phyloP scores from a whole-genome alignment of 2,113 vertebrate genomes.

The Tyrannus savana region DNA sequence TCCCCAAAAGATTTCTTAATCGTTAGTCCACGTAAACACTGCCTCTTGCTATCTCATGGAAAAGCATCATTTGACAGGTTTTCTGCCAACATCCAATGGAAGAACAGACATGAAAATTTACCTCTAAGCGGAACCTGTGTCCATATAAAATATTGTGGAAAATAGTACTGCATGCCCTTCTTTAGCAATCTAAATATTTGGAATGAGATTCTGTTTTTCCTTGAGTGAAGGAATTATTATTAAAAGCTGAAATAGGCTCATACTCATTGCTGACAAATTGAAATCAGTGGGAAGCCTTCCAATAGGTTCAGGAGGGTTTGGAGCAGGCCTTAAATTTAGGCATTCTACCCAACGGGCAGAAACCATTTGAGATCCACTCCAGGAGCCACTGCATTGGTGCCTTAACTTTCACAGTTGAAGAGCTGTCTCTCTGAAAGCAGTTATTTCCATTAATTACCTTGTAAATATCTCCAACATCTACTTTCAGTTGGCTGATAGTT shows the following conservation, averaged over 20 bases:
- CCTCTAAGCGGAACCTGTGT: neutral
- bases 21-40: neutral
- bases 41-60: neutral
- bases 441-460: neutral
- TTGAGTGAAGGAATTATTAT: neutral
- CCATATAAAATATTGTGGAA: conserved; percentile 17
- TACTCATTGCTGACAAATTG: neutral
- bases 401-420: neutral
- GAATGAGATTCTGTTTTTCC: conserved; percentile 3
- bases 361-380: neutral
- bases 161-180: conserved; percentile 22
- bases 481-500: neutral
- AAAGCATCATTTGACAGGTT: neutral
- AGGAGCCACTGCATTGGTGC: neutral
- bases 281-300: neutral
- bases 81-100: conserved; percentile 11
- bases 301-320: neutral
- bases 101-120: conserved; percentile 17
- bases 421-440: neutral
- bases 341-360: neutral
- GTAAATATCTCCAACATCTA: neutral
- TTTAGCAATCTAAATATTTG: conserved; percentile 52
- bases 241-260: neutral
- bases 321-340: neutral
- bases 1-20: neutral